Conservation (phyloP, 2,113 vertebrate genomes). For the Gobius niger region DNA sequence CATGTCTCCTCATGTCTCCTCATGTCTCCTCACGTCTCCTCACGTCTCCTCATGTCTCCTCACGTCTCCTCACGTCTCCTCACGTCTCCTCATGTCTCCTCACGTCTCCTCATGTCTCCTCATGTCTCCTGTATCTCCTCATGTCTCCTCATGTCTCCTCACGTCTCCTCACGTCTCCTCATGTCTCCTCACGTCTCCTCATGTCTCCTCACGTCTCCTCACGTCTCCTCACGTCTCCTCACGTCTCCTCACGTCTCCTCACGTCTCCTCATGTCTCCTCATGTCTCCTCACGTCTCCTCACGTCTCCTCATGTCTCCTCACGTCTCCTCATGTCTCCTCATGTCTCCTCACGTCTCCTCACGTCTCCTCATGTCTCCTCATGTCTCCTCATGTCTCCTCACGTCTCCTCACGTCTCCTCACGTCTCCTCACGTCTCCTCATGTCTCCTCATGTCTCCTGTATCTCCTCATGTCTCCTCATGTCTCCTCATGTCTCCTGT, state of each 20-base stretch:
- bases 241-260: too few relatives aligned
- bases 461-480: conserved; percentile 58
- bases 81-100: neutral
- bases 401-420: too few relatives aligned
- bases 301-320: neutral
- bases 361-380: neutral
- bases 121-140: neutral
- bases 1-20: conserved; percentile 41
- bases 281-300: conserved; percentile 38
- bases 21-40: conserved; percentile 36
- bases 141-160: conserved; percentile 37
- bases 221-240: neutral
- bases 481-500: neutral
- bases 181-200: conserved; percentile 38
- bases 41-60: neutral
- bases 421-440: too few relatives aligned
- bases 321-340: conserved; percentile 39
- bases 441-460: neutral
- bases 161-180: neutral
- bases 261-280: neutral
- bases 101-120: too few relatives aligned
- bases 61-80: conserved; percentile 39
- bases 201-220: neutral
- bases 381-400: conserved; percentile 38
- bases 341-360: conserved; percentile 55